Evolutionary conservation across 2,113 vertebrate genomes (phyloP), one percentile per base, ranked within the genome.

Genomic region (Fulmarus glacialis): DNA sequence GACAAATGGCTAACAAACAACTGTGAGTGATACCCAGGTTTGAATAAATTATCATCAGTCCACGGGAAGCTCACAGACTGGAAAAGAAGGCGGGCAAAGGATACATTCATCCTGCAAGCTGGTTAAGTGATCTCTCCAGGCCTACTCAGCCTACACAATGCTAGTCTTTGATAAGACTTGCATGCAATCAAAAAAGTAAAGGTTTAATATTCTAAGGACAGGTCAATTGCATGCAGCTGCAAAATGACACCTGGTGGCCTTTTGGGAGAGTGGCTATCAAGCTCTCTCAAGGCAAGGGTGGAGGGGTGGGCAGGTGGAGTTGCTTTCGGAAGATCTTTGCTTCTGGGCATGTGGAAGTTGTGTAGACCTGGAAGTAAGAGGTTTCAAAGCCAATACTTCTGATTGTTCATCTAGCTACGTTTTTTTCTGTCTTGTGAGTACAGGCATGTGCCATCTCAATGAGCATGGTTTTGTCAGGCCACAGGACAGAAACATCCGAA

Each of bases 281-380:
- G 29, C 21, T 68, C 34, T 79, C 38, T 62, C 0, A 0, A 81
- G 47, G 18, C 3, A 3, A 58, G 16, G 16, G 43, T 2, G 2
- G 30, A 45, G 17, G 11, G 3, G 11, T 47, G 48, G 53, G 17
- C 43, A 24, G 34, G 15, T 38, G 27, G 15, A 40, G 32, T 3
- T 82, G 20, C 30, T 90, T 68, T 88, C 52, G 48, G 38, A 50
- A 79, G 34, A 48, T n/a, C 18, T 87, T 94, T 87, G 27, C 22
- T 82, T 82, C n/a, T 82, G 60, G 15, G 6, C 5, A 27, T 2
- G 1, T 36, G 15, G 40, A 64, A 43, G 13, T 47, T 60, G 24
- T 38, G 22, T 43, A 60, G 43, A 68, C 34, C 21, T 38, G 36
- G 9, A 80, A 50, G 10, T 12, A 40, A 19, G 24, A 62, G 8